Conservation (phyloP, 2,888 invertebrate species). For the Sacculina carcini region DNA sequence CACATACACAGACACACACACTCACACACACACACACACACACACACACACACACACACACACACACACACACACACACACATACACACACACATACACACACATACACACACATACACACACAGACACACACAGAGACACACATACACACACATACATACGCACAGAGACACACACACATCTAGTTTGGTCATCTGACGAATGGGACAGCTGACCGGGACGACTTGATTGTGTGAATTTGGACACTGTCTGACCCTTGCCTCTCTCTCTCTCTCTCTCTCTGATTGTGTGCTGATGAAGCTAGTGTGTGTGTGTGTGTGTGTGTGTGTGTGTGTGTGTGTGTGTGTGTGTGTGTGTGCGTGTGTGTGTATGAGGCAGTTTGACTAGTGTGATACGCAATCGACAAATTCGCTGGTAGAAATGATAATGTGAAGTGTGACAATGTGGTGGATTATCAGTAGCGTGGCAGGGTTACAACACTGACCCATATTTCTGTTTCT, state of each 20-base stretch:
- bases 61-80: neutral
- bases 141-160: neutral
- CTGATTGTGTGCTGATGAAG: neutral
- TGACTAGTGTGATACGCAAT: too few species aligned
- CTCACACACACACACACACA: neutral
- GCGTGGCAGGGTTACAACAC: too few species aligned
- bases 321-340: neutral
- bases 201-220: too few species aligned
- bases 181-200: too few species aligned
- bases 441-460: too few species aligned
- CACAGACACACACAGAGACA: neutral
- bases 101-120: neutral
- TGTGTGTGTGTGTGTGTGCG: neutral
- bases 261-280: neutral
- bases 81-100: neutral
- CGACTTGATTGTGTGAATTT: neutral
- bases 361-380: neutral
- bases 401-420: too few species aligned
- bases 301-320: slow-evolving; percentile 3
- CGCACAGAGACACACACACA: too few species aligned
- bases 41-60: neutral
- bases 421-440: too few species aligned
- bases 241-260: neutral
- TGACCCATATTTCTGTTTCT: too few species aligned
- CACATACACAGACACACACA: neutral